A percentile compares a stretch with the other conserved stretches of the same genome.
phyloP scores from a whole-genome alignment of 2,113 vertebrate genomes.

The Mustela nigripes region DNA sequence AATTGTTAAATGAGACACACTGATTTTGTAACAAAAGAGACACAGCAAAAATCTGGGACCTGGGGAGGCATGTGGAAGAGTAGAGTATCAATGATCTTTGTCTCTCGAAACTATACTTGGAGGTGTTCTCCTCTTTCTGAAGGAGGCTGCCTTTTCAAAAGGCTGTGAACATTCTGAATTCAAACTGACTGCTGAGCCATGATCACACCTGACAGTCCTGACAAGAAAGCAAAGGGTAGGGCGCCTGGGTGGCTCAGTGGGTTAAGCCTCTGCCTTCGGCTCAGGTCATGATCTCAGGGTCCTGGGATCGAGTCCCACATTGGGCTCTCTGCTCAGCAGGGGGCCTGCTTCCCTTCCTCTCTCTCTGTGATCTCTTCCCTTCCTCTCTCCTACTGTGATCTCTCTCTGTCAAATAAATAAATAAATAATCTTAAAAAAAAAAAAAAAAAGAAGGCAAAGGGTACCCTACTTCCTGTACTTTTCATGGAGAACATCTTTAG shows the following conservation, averaged over 20 bases:
- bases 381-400: no score
- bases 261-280: no score
- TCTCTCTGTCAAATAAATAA: no score
- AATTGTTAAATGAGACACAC: neutral
- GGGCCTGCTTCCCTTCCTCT: no score
- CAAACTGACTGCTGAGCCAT: neutral
- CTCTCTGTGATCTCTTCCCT: no score
- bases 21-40: slow-evolving; percentile 14
- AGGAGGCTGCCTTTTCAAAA: slow-evolving; percentile 6
- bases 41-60: neutral
- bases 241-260: no score
- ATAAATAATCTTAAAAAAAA: no score
- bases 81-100: neutral
- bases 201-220: neutral
- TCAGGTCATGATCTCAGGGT: no score
- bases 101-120: neutral
- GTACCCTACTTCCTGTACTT: neutral
- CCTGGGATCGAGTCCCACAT: no score
- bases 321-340: no score
- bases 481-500: neutral
- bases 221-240: neutral
- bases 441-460: neutral
- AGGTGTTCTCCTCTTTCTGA: neutral
- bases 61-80: neutral
- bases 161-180: neutral